Evolutionary conservation across 2,113 vertebrate species (phyloP).

Genomic region (Pyxicephalus adspersus): DNA sequence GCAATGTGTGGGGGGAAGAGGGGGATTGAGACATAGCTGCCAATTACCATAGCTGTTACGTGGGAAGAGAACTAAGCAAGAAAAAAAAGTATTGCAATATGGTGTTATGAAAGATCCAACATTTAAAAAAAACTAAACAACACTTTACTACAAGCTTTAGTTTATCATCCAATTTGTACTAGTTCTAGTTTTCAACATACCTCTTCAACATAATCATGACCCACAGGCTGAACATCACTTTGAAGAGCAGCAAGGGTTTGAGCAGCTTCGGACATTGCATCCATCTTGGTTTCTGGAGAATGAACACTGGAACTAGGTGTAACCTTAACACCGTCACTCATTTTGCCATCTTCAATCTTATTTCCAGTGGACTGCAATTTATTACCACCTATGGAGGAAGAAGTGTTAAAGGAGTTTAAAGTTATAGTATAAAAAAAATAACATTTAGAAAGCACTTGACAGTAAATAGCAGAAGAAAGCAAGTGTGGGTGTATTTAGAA

Average conservation of each 20-base stretch:
- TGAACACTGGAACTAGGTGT: constrained; percentile 66
- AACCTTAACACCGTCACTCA: constrained; percentile 77
- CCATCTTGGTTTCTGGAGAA: constrained; percentile 79
- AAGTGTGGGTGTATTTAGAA: too few relatives aligned
- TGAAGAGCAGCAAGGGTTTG: constrained; percentile 89
- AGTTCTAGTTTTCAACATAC: constrained; percentile 66
- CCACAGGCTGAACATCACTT: constrained; percentile 96
- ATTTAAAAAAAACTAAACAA: not conserved
- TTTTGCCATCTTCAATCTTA: constrained; percentile 87
- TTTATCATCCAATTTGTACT: not conserved
- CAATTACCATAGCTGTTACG: not conserved
- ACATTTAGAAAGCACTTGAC: too few relatives aligned
- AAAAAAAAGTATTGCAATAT: constrained; percentile 9
- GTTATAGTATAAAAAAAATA: too few relatives aligned
- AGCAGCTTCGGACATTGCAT: constrained; percentile 76
- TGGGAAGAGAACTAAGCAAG: constrained; percentile 3
- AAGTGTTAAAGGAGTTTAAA: constrained; percentile 1
- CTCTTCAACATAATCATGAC: constrained; percentile 98
- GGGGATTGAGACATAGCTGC: not conserved
- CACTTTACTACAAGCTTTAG: not conserved
- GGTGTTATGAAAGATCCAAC: constrained; percentile 14
- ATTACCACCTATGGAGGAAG: constrained; percentile 81
- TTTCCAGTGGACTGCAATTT: constrained; percentile 87
- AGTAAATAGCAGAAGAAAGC: too few relatives aligned
- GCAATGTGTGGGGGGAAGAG: not conserved